Percentiles rank a stretch among this genome's conserved stretches.
Evolutionary conservation across 2,113 vertebrate genomes (phyloP).

Genomic region (Lasiurus borealis): DNA sequence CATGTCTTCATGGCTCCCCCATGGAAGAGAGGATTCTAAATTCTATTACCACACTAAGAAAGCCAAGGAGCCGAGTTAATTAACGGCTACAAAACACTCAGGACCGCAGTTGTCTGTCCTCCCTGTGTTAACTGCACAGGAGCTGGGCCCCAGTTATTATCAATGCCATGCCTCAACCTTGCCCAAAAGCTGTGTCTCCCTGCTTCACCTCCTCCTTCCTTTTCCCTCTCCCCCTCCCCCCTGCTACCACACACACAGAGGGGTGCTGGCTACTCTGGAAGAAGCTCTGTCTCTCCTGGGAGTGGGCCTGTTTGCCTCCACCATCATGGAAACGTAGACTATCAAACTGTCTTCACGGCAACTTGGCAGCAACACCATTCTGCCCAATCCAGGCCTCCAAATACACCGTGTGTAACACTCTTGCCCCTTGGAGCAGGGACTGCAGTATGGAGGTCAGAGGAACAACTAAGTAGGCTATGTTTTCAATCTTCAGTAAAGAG

Average conservation of each 20-base stretch:
- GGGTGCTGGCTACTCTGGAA: background rate
- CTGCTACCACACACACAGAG: no score
- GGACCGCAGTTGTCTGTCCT: background rate
- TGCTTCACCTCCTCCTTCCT: background rate
- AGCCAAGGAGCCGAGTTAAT: background rate
- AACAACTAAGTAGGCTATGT: background rate
- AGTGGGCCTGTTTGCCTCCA: background rate
- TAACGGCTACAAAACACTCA: background rate
- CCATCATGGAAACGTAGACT: background rate
- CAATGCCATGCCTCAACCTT: background rate
- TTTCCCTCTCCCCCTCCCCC: background rate
- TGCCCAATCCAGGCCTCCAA: background rate
- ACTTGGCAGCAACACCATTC: accelerated
- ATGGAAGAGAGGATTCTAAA: background rate
- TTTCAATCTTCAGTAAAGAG: background rate
- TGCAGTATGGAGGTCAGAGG: background rate
- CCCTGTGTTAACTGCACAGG: background rate
- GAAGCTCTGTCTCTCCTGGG: background rate
- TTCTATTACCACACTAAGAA: background rate
- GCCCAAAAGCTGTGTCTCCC: background rate
- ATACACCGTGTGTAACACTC: background rate
- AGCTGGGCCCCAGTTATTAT: background rate
- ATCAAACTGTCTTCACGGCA: background rate
- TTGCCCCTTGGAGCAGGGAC: background rate
- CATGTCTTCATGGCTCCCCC: background rate